Conservation (phyloP, 2,888 invertebrate species). For the Acanthosepion esculentum region DNA sequence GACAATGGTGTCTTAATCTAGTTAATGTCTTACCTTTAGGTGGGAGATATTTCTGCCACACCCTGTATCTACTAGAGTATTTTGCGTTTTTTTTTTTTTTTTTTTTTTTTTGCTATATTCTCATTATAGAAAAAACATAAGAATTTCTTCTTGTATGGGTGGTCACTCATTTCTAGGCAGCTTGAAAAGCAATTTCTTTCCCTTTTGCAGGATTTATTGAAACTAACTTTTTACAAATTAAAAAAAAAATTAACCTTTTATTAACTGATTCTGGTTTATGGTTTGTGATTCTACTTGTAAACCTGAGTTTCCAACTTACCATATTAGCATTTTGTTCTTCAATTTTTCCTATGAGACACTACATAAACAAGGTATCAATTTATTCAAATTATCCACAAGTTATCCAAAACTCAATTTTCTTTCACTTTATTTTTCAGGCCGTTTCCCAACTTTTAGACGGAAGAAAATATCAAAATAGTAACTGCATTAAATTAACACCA, state of each 20-base stretch:
- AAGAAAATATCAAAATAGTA: slow-evolving; percentile 10
- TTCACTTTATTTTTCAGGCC: neutral
- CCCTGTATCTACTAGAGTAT: too few species aligned
- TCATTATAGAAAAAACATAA: neutral
- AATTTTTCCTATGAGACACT: neutral
- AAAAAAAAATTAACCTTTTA: neutral
- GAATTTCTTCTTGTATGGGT: neutral
- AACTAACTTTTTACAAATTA: neutral
- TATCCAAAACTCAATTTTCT: neutral
- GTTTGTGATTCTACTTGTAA: neutral
- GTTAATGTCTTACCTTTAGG: too few species aligned
- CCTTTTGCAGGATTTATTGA: neutral
- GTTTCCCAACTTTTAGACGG: neutral
- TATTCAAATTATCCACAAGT: neutral
- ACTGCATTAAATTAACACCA: neutral
- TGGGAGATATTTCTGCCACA: too few species aligned
- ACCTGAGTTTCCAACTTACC: neutral
- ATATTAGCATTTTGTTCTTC: neutral
- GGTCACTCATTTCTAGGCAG: neutral
- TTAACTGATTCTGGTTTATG: neutral
- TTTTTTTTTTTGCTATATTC: neutral
- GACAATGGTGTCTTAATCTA: too few species aligned
- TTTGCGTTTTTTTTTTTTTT: too few species aligned
- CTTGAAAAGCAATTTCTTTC: neutral
- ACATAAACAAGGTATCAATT: neutral